Percentiles rank a stretch among this genome's conserved stretches.
Conservation (phyloP, 2,113 vertebrate genomes). For the Pterocles burchelli region DNA sequence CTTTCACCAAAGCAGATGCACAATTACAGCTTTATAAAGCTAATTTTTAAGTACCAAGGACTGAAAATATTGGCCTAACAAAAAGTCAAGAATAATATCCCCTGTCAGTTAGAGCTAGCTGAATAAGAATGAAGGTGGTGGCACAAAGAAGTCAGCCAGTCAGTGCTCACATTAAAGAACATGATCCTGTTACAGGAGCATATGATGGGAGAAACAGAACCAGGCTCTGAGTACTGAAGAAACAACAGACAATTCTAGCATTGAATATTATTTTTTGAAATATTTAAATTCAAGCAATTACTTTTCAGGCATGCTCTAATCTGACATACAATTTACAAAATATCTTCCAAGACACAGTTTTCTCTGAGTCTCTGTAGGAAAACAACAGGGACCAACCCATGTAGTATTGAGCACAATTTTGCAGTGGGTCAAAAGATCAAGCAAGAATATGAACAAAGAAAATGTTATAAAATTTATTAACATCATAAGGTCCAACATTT, state of each 20-base stretch:
- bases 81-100: constrained; percentile 27
- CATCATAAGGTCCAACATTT: neutral
- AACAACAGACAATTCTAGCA: neutral
- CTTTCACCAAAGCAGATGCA: constrained; percentile 6
- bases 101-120: neutral
- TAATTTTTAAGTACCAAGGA: constrained; percentile 16
- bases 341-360: neutral
- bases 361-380: neutral
- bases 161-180: constrained; percentile 18
- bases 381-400: neutral
- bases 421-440: neutral
- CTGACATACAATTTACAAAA: neutral
- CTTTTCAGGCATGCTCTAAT: neutral
- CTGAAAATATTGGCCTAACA: constrained; percentile 35
- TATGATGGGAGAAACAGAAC: neutral
- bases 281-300: neutral
- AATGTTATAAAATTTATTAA: neutral
- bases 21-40: neutral
- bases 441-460: neutral
- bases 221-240: neutral
- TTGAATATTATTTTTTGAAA: neutral
- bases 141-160: neutral
- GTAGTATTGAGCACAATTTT: neutral
- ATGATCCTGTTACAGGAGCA: constrained; percentile 14
- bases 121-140: constrained; percentile 21